Evolutionary conservation across 1,140 invertebrate species (phyloP), one percentile per base, ranked within the genome.

Genomic region (Caenorhabditis latens): DNA sequence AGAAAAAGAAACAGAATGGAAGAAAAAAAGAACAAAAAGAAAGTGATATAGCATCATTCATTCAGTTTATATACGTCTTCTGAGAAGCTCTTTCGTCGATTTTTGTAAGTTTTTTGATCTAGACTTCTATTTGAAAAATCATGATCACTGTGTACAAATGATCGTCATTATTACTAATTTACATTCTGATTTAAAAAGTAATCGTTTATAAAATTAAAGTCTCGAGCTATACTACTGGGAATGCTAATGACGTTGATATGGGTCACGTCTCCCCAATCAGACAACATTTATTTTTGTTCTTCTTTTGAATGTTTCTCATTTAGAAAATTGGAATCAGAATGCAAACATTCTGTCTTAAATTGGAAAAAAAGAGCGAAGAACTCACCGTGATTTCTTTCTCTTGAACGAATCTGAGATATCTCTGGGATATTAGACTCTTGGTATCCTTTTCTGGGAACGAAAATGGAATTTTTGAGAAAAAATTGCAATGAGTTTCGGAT

Each of bases 11-110:
- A 79, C 7, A 50, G 21, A 79, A 63, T 13, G 32, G 61, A 32
- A 63, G 8, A 63, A 16, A 53, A 53, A 14, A 67, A 42, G 4
- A 67, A 21, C 71, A 50, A 79, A n/a, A 79, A 46, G 24, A 46
- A 71, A 71, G 46, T 4, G 14, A 71, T 71, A 71, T 16, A 65
- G 4, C 42, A 43, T n/a, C 65, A 46, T 71, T 46, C 65, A 71
- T 1, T 16, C 16, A 43, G 4, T 7, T 19, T 40, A 7, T 63
- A 32, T 9, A 40, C 11, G 19, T 63, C 13, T 63, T 21, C n/a
- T 24, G 24, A 40, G 24, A 32, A 63, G 21, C 19, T 21, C n/a
- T 58, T 21, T 58, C 19, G n/a, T 32, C 7, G 9, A 14, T 42
- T 14, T 11, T 65, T 63, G 61, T 63, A 32, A 63, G 61, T 63